Conservation (phyloP, 2,888 invertebrate genomes). For the Conchocele bisecta region DNA sequence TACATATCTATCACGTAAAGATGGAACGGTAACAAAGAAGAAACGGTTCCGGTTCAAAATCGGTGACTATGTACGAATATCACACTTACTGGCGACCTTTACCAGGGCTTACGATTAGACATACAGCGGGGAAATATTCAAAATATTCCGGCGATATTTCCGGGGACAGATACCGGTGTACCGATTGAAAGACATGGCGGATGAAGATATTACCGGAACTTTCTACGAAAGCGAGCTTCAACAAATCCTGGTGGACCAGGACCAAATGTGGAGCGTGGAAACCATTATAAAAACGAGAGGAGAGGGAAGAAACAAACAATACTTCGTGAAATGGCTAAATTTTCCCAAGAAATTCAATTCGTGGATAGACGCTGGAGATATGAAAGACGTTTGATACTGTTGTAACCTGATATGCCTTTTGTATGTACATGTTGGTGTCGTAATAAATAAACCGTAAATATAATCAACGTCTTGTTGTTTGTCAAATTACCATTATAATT, state of each 20-base stretch:
- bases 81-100: conserved; percentile 45
- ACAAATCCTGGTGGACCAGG: conserved; percentile 33
- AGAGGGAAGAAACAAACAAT: conserved; percentile 51
- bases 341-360: conserved; percentile 56
- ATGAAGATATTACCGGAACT: conserved; percentile 27
- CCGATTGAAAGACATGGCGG: conserved; percentile 38
- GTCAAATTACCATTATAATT: too few species aligned
- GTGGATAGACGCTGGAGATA: conserved; percentile 42
- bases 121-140: conserved; percentile 52
- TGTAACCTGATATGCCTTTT: too few species aligned
- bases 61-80: conserved; percentile 44
- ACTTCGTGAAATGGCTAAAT: conserved; percentile 55
- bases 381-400: neutral
- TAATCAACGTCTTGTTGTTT: too few species aligned
- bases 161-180: conserved; percentile 47
- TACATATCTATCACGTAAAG: conserved; percentile 20
- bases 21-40: neutral
- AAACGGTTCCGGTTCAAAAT: conserved; percentile 48
- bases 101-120: conserved; percentile 46
- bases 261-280: conserved; percentile 48
- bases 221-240: conserved; percentile 52
- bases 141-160: conserved; percentile 33
- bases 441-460: too few species aligned
- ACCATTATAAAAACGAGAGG: too few species aligned
- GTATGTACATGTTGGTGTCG: too few species aligned